A percentile compares a stretch with the other conserved stretches of the same genome.
Evolutionary conservation across 2,113 vertebrate genomes (phyloP).

Genomic region (Aegotheles bennettii): DNA sequence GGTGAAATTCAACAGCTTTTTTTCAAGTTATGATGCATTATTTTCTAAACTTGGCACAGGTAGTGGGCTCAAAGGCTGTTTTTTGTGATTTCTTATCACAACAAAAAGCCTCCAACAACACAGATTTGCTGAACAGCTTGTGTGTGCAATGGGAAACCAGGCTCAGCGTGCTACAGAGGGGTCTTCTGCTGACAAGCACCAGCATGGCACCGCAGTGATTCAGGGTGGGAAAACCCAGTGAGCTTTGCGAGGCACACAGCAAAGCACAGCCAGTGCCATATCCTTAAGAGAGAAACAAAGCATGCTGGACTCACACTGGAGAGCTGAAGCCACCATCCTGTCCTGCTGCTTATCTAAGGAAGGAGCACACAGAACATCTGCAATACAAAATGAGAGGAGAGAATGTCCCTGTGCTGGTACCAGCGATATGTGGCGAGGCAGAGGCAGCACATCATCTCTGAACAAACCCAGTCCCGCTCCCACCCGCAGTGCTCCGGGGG

Average conservation of each 20-base stretch:
- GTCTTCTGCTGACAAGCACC: neutral
- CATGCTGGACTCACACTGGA: accelerated
- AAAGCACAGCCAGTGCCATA: accelerated
- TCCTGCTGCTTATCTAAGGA: neutral
- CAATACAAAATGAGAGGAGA: neutral
- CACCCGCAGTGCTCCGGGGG: neutral
- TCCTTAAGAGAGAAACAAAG: neutral
- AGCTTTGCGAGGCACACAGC: neutral
- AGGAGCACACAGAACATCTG: neutral
- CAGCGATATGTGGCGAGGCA: neutral
- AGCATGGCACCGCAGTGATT: accelerated
- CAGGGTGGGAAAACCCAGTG: neutral
- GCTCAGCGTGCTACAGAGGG: neutral
- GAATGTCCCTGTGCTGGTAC: neutral
- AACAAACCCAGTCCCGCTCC: neutral
- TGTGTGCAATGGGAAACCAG: neutral
- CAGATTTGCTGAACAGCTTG: neutral
- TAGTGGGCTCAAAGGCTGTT: neutral
- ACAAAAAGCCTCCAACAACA: neutral
- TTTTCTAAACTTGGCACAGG: neutral
- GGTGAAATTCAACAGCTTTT: neutral
- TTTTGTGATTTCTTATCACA: neutral
- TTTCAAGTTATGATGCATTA: neutral
- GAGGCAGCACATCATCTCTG: neutral
- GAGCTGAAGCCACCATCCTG: neutral